A percentile compares a stretch with the other conserved stretches of the same genome.
These are phyloP conservation scores for Melitaea cinxia DNA, from an alignment of 1,140 invertebrate species.

Conservation along the genomic window DNA sequence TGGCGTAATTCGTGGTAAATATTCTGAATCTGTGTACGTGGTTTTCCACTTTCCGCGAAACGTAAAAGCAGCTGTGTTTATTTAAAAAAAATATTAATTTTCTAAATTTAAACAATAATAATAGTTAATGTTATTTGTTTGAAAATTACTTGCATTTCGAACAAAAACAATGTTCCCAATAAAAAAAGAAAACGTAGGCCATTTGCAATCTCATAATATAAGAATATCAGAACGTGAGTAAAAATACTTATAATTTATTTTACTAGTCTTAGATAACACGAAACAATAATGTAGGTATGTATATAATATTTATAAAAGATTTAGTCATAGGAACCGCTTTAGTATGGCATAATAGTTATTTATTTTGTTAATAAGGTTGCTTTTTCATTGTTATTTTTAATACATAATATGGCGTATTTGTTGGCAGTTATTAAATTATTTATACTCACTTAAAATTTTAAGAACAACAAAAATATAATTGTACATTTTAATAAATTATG, in stretches of 20 bases:
- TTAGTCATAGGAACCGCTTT: too few relatives aligned
- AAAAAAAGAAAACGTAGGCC: constrained; percentile 54
- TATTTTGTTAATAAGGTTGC: too few relatives aligned
- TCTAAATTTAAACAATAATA: background rate
- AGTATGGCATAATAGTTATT: too few relatives aligned
- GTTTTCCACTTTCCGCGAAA: constrained; percentile 28
- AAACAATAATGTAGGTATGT: too few relatives aligned
- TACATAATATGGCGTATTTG: too few relatives aligned
- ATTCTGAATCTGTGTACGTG: constrained; percentile 37
- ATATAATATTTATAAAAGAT: too few relatives aligned
- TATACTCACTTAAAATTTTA: too few relatives aligned
- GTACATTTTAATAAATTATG: too few relatives aligned
- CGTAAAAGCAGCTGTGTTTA: background rate
- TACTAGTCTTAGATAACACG: too few relatives aligned
- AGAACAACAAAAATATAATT: too few relatives aligned
- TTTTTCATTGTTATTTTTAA: too few relatives aligned
- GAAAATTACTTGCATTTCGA: background rate
- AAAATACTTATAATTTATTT: background rate
- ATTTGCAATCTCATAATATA: constrained; percentile 61
- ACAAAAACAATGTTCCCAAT: constrained; percentile 58
- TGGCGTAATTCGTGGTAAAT: constrained; percentile 30
- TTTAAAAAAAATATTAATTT: background rate
- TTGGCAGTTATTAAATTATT: too few relatives aligned
- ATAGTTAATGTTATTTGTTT: constrained; percentile 4
- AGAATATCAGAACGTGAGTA: constrained; percentile 64